Base-by-base conservation (phyloP, 2,888 invertebrate genomes). In the Ophioninae sp. region DNA sequence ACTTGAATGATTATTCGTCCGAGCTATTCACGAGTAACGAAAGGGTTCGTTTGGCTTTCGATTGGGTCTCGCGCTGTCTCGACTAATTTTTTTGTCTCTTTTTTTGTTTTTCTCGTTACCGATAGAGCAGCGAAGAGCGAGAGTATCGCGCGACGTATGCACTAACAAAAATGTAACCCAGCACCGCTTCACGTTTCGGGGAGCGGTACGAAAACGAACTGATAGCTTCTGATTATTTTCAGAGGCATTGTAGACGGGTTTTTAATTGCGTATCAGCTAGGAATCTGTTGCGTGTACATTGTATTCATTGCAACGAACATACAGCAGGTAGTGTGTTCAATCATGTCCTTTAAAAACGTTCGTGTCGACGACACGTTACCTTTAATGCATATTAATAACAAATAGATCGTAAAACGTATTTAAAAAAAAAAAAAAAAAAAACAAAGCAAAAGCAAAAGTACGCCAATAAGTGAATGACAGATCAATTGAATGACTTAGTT, bases 211-310 rank as follows among this genome's bases (percentile, higher is more conserved):
- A 68, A 79, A 59, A 72, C 8, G 56, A 50, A 77, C 78, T 81
- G 50, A 83, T 68, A 57, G 57, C 64, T 72, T 85, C 79, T 75
- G 85, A 82, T 86, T 86, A 87, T 88, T 93, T 93, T 82, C 91
- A 95, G 95, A 87, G 88, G 92, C 57, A 89, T 95, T 68, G 95
- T 96, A 61, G 96, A 96, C 91, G 93, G 95, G 69, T 96, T 96
- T 92, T 94, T 96, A 85, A 95, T 97, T 87, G 94, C 96, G 56
- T 98, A 98, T 91, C 98, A 98, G 93, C 93, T 98, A 84, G 98
- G 98, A 79, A 96, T 98, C 88, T 98, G 98, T 92, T 96, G 97
- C 91, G 97, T 98, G 23, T 98, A 97, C 93, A 95, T 96, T 83
- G 95, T 97, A 23, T 97, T 97, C 91, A 95, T 97, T 69, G 95